Base-by-base conservation (phyloP, 2,888 invertebrate genomes). In the Chrysodeixis includens region DNA sequence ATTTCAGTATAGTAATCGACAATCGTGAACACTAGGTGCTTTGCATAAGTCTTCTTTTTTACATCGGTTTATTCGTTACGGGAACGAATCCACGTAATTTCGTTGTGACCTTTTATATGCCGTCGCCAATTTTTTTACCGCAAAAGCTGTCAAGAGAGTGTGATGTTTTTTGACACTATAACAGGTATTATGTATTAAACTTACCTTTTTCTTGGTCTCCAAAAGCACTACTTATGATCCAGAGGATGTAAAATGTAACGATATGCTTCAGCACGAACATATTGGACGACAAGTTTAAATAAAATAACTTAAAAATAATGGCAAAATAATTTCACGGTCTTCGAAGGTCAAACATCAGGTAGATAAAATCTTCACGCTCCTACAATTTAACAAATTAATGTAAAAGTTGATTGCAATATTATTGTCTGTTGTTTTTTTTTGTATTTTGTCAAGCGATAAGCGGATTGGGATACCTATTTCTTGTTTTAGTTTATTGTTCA, bases 191-290 rank as follows among this genome's bases (percentile, higher is more conserved):
- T 26, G 26, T n/a, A 26, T 44, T n/a, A 20, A 30, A 67, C 75
- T 83, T 30, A 88, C 88, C 88, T 30, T 69, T 84, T 3, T 84
- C 83, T 12, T 78, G 71, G 26, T 75, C 66, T 8, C 69, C 80
- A 22, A 68, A 60, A 35, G 71, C 77, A 62, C 60, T 69, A 56
- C 63, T 65, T 14, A 71, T 60, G 40, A 59, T 40, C 60, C 62
- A 73, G 10, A 69, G 51, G 10, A 44, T 57, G 58, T 71, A 72
- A 61, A 81, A 55, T 26, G 69, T 52, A 49, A 81, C 61, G 56
- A 79, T 53, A 53, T 56, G 68, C 56, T 66, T 71, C 64, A 63
- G 66, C 64, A 71, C 65, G 52, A 72, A 63, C 83, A 83, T 83
- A 78, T 74, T 80, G 61, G 63, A 56, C 71, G 74, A 40, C 63